Evolutionary conservation across 1,140 invertebrate genomes (phyloP), one percentile per base, ranked within the genome.

Genomic region (Coptotermes formosanus): DNA sequence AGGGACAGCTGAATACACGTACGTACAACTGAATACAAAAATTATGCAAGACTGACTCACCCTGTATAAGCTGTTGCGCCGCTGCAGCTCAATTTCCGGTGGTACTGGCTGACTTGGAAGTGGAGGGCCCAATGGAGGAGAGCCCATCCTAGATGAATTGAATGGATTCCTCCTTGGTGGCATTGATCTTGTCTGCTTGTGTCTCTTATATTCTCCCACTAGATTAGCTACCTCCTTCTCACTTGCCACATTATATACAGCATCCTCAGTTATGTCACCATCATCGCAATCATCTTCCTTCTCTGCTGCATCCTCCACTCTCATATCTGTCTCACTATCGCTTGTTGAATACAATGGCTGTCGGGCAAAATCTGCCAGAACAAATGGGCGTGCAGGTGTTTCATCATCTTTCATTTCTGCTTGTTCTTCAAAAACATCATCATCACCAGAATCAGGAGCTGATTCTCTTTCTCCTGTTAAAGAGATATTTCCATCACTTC

Each of bases 61-160:
- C 92, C 97, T 97, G 85, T 94, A 94, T 82, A 97, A 95, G 86
- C 96, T 97, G 32, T 93, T 92, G 85, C 94, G 94, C 87, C 95
- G 93, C 90, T 97, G 96, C 87, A 94, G 93, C 88, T 96, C 95
- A 44, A 96, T 94, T 89, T 96, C 95, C 11, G 94, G 94, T 43
- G 93, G 94, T 23, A 94, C 92, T 3, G 93, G 91, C 88, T 93
- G 92, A 84, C 82, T 86, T 19, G 85, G 82, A 19, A 52, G 83
- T 16, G 83, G 81, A 16, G 25, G 64, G n/a, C 64, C 64, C 64
- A 75, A 30, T 23, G 87, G 86, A 16, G 87, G 87, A 4, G 85
- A 86, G 21, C 85, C 86, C 19, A 87, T 85, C 14, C 64, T 30
- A 30, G 64, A 75, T 6, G 64, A 75, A 16, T 25, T n/a, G 85